These are phyloP conservation scores for Gymnorhina tibicen DNA, from an alignment of 2,113 vertebrate species.

Conservation along the genomic window DNA sequence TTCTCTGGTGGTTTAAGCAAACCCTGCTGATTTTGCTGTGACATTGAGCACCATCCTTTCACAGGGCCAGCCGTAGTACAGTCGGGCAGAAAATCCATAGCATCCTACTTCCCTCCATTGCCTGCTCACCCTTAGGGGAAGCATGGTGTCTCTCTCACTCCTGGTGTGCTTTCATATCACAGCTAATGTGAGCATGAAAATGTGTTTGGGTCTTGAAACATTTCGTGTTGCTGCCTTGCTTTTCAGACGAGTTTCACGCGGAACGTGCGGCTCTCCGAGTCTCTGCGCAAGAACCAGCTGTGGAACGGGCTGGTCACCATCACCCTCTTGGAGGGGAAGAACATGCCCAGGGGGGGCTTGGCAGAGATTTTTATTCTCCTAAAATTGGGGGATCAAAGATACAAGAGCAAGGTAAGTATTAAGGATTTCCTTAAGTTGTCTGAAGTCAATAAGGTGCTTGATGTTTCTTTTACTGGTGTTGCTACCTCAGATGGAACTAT, in stretches of 20 bases:
- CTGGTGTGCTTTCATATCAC: neutral
- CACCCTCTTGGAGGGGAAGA: slow-evolving; percentile 87
- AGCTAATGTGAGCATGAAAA: neutral
- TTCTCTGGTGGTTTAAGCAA: neutral
- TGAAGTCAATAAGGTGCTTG: neutral
- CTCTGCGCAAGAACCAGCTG: slow-evolving; percentile 81
- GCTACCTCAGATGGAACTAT: neutral
- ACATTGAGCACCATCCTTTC: fast-evolving
- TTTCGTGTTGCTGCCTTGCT: neutral
- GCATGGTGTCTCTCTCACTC: neutral
- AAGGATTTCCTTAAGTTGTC: neutral
- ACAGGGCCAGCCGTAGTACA: fast-evolving
- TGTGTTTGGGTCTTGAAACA: neutral
- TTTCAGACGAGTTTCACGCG: slow-evolving; percentile 70
- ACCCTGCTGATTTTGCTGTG: neutral
- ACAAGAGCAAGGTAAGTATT: slow-evolving; percentile 90
- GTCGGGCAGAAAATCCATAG: neutral
- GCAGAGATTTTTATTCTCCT: slow-evolving; percentile 88
- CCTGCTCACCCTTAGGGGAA: neutral
- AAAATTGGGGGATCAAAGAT: slow-evolving; percentile 90
- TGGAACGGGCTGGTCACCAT: slow-evolving; percentile 87
- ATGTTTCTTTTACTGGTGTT: neutral
- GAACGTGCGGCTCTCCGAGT: slow-evolving; percentile 72
- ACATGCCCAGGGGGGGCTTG: slow-evolving; percentile 77
- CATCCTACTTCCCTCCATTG: neutral